Evolutionary conservation across 2,888 invertebrate genomes (phyloP), one percentile per base, ranked within the genome.

Genomic region (Macrophya alboannulata): DNA sequence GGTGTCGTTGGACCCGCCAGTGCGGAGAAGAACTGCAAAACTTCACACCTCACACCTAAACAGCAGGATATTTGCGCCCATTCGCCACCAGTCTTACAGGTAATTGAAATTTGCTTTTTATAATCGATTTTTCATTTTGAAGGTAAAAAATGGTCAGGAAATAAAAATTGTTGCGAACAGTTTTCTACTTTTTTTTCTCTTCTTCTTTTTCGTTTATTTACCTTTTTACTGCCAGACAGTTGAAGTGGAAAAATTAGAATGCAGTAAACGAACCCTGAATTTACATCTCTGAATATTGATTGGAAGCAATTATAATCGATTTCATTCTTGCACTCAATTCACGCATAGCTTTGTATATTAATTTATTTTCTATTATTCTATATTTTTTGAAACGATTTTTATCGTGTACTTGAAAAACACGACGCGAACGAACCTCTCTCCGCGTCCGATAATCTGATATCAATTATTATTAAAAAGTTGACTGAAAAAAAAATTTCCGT

Each of bases 1-100:
- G 93, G 93, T 88, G 93, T 93, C 89, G 92, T 93, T 88, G 93
- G 93, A 48, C 93, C 93, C 72, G 92, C 92, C 81, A 93, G 92
- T 88, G 93, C 93, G 87, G 93, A 93, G 89, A 91, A 90, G 88
- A 92, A 91, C 90, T 93, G 93, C 90, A 93, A 93, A 88, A 93
- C 91, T 89, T 87, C 90, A 86, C 92, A 93, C 89, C 92, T 93
- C 87, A 93, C 93, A 85, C 88, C 89, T 86, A 93, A 93, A 89
- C 93, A 93, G 89, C 93, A 93, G 90, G 90, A 90, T 85, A 93
- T 93, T 88, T 93, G 93, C 89, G 90, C 92, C 86, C 92, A 92
- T 90, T 93, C 93, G 86, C 93, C 93, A 76, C 92, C 92, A 85
- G 92, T 93, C 85, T 90, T 93, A 82, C 93, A 93, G 92, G 93